Percentiles rank a stretch among this genome's conserved stretches.
phyloP scores from a whole-genome alignment of 2,888 invertebrate genomes.

The Heliconius aoede region DNA sequence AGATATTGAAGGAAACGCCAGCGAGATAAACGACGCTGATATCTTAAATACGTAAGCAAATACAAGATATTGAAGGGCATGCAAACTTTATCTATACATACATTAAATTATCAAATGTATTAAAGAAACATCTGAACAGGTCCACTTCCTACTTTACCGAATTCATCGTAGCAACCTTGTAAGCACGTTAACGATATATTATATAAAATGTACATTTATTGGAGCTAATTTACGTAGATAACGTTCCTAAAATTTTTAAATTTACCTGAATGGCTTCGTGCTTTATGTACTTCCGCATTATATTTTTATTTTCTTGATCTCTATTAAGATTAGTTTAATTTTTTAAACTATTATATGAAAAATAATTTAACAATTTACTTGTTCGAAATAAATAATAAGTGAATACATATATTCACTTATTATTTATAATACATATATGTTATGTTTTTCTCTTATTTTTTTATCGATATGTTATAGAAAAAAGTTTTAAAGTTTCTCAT shows the following conservation, averaged over 20 bases:
- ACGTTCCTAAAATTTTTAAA: not conserved
- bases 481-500: too few species aligned
- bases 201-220: slow-evolving; percentile 10
- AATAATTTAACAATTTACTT: not conserved
- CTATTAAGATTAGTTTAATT: not conserved
- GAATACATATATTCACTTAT: not conserved
- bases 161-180: slow-evolving; percentile 34
- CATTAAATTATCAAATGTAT: slow-evolving; percentile 16
- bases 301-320: not conserved
- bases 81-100: slow-evolving; percentile 35
- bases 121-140: slow-evolving; percentile 23
- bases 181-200: slow-evolving; percentile 17
- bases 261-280: not conserved
- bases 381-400: not conserved
- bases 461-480: too few species aligned
- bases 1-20: slow-evolving; percentile 57
- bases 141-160: slow-evolving; percentile 38
- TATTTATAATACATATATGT: not conserved
- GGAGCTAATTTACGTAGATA: not conserved
- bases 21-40: slow-evolving; percentile 54
- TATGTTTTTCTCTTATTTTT: too few species aligned
- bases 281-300: not conserved
- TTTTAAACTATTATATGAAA: too few species aligned
- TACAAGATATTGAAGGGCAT: slow-evolving; percentile 38
- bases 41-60: slow-evolving; percentile 47